Base-by-base conservation (phyloP, 1,140 invertebrate species). In the Drosophila paulistorum region DNA sequence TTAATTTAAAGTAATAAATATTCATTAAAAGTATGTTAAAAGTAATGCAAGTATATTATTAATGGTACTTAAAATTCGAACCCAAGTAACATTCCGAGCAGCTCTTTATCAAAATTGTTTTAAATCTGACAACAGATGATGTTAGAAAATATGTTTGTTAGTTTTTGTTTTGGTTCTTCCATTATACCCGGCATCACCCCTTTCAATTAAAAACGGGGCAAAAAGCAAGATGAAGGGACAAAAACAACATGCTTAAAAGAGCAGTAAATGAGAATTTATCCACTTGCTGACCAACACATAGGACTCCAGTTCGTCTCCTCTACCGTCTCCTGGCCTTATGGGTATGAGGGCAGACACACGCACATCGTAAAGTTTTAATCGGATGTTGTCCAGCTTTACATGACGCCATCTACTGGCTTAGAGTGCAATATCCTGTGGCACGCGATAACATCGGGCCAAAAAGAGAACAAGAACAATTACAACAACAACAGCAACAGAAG, bases 181-280 rank as follows among this genome's bases (percentile, higher is more conserved):
- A 51, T 51, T 51, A 51, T 51, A 51, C 45, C 45, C 45, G 45
- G 10, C 17, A 51, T 51, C 45, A 51, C 45, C 45, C 17, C 45
- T 51, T 51, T 51, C 68, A 68, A 68, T 74, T 57, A 79, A 69
- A 65, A 45, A 20, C 76, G 60, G 71, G 68, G 68, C 57, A 60
- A 67, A 73, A 84, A 30, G 59, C 62, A 71, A 80, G 68, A 69
- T 69, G 78, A 60, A 90, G 77, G 76, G 74, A 73, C 73, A 79
- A 86, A 87, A 86, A 86, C 73, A 82, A 75, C 76, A 85, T 90
- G 86, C 86, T 90, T 86, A 90, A 90, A 90, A 90, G 87, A 90
- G 87, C 87, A 90, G 87, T 90, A 90, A 90, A 90, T 90, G 87
- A 90, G 79, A 90, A 90, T 90, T 90, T 90, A 90, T 90, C 82